A percentile compares a stretch with the other conserved stretches of the same genome.
phyloP scores from a whole-genome alignment of 2,113 vertebrate species.

The Lagenorhynchus albirostris region DNA sequence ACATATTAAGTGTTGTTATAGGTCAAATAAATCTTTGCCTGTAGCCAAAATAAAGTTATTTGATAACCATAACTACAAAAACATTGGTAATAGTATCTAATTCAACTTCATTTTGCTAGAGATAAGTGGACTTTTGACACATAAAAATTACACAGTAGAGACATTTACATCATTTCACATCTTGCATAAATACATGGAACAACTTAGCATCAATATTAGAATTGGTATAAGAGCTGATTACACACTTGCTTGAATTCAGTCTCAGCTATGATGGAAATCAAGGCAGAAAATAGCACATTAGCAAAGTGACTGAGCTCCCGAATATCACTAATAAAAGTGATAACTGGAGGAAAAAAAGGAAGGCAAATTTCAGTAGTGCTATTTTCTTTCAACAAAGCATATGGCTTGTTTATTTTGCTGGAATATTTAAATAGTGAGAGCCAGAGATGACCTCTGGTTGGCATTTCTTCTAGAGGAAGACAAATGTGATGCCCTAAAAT shows the following conservation, averaged over 20 bases:
- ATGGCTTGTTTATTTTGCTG: not conserved
- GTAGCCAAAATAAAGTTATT: conserved; percentile 60
- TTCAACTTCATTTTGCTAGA: conserved; percentile 56
- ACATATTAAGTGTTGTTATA: conserved; percentile 26
- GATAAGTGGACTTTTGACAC: conserved; percentile 67
- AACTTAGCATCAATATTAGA: conserved; percentile 61
- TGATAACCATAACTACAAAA: conserved; percentile 75
- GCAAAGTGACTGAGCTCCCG: conserved; percentile 41
- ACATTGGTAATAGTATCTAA: conserved; percentile 52
- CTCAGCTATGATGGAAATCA: conserved; percentile 44
- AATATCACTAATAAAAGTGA: conserved; percentile 41
- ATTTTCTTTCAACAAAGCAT: not conserved
- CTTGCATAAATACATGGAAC: conserved; percentile 48
- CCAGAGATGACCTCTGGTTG: not conserved
- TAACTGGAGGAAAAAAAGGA: not conserved
- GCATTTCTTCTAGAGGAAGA: not conserved
- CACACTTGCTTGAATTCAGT: conserved; percentile 63
- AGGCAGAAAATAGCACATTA: conserved; percentile 57
- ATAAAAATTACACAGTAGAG: conserved; percentile 47
- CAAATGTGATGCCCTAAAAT: not conserved
- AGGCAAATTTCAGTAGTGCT: not conserved
- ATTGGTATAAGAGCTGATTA: conserved; percentile 61
- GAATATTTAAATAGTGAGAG: not conserved
- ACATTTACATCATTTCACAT: conserved; percentile 46
- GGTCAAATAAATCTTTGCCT: conserved; percentile 53